Evolutionary conservation across 35 echinoderm and acorn worm genomes (phyloP), one percentile per base, ranked within the genome.

Genomic region (Apostichopus californicus): DNA sequence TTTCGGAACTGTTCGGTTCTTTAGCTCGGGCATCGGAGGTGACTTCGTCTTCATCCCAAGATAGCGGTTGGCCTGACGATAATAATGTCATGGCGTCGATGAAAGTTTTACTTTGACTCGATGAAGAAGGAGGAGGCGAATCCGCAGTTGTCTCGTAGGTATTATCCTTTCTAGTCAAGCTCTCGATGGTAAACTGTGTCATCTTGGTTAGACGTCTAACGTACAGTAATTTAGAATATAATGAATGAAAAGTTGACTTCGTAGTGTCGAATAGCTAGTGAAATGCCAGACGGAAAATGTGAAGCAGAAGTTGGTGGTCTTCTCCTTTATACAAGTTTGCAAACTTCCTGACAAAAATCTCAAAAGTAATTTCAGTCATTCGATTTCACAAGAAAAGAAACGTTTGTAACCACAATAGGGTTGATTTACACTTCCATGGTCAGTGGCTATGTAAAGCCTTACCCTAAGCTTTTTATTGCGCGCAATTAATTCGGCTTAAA

Each of bases 101-200:
- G 63, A 89, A 80, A 11, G 87, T 60, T 64, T 79, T 53, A 8
- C 73, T 21, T 91, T 79, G 89, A 28, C 9, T 26, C 23, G 56
- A 55, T 53, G 78, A 52, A 72, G 80, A 79, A 88, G 64, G 54
- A 86, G 79, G 17, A 46, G 34, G 34, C 34, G 34, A 46, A 46
- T 3, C 34, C 34, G 34, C 34, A 46, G 34, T 46, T 46, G 1
- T 46, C 34, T 46, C 34, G 15, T 9, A 24, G 21, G 6, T 15
- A 7, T 59, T 58, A 26, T 92, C 95, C 60, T 94, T 96, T 90
- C 92, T 80, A 11, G 95, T 94, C 4, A 96, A 58, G 9, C 89
- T 92, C 12, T 96, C 95, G 57, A 96, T 96, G 63, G 92, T 96
- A 80, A 96, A 96, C 71, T 86, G 72, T 6, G 95, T 96, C 95